These are phyloP conservation scores for Loripinus fragilis DNA, from an alignment of 2,888 invertebrate genomes.

Conservation along the genomic window DNA sequence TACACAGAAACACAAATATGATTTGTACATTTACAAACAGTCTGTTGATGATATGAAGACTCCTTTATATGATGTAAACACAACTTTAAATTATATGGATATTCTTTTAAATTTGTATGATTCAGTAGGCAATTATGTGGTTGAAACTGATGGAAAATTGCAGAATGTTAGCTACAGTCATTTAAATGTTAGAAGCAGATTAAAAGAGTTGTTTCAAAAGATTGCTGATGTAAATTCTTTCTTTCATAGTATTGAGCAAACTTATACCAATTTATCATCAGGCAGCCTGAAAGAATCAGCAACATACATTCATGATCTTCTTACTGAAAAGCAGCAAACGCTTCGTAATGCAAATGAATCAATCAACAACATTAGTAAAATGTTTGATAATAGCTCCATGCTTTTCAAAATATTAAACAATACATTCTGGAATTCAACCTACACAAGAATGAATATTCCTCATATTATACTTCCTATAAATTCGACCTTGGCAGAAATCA, in stretches of 20 bases:
- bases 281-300: conserved; percentile 21
- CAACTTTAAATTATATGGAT: not conserved
- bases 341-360: conserved; percentile 20
- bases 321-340: conserved; percentile 19
- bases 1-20: not conserved
- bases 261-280: conserved; percentile 52
- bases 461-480: not conserved
- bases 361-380: not conserved
- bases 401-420: not conserved
- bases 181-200: too few species aligned
- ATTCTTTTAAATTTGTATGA: not conserved
- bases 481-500: not conserved
- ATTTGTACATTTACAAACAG: not conserved
- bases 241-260: conserved; percentile 22
- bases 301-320: conserved; percentile 31
- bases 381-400: not conserved
- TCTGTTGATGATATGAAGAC: not conserved
- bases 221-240: not conserved
- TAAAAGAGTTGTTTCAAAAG: not conserved
- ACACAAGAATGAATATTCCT: not conserved
- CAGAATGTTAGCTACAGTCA: not conserved
- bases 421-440: not conserved
- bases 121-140: not conserved
- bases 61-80: not conserved
- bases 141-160: not conserved